Percentiles rank a stretch among this genome's conserved stretches.
phyloP scores from a whole-genome alignment of 2,888 invertebrate genomes.

The Diogma glabrata region DNA sequence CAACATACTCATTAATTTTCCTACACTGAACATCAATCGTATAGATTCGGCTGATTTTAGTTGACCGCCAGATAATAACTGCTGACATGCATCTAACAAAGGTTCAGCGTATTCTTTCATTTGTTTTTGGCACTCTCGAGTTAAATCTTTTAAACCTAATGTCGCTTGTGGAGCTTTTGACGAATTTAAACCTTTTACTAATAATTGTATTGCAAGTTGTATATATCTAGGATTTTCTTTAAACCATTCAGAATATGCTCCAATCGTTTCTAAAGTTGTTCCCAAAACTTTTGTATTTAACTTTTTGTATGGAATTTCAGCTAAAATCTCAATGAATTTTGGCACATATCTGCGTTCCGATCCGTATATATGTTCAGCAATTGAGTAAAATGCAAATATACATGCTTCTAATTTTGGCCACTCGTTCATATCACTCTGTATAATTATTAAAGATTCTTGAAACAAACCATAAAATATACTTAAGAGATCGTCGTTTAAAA shows the following conservation, averaged over 20 bases:
- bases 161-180: constrained; percentile 69
- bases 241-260: constrained; percentile 80
- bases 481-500: constrained; percentile 64
- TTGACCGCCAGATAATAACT: constrained; percentile 42
- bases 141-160: constrained; percentile 78
- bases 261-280: constrained; percentile 66
- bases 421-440: constrained; percentile 32
- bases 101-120: constrained; percentile 65
- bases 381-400: constrained; percentile 51
- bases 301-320: constrained; percentile 49
- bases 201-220: constrained; percentile 52
- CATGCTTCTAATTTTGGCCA: constrained; percentile 54
- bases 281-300: constrained; percentile 50
- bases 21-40: constrained; percentile 64
- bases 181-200: constrained; percentile 52
- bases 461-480: constrained; percentile 55
- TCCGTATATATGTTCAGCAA: constrained; percentile 48
- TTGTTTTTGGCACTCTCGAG: constrained; percentile 64
- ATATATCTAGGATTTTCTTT: constrained; percentile 56
- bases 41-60: constrained; percentile 55
- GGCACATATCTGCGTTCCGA: constrained; percentile 45
- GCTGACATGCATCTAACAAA: constrained; percentile 59
- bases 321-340: constrained; percentile 47
- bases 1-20: constrained; percentile 57
- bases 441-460: constrained; percentile 40